Evolutionary conservation across 2,113 vertebrate genomes (phyloP).

Genomic region (Hyla sarda): DNA sequence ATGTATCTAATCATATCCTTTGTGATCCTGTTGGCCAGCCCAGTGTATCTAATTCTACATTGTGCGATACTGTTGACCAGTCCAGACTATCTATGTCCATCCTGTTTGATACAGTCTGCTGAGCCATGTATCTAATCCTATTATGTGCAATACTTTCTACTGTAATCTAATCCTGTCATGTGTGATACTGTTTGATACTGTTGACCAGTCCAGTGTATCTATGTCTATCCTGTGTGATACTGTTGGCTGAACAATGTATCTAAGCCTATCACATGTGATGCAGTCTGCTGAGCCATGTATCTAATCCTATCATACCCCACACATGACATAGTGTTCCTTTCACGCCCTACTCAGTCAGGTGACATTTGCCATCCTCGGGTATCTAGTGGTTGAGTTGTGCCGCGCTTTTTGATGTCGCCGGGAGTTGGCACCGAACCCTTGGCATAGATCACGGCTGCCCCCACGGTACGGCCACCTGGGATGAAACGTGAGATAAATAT

Average conservation of each 20-base stretch:
- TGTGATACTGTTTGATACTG: not conserved
- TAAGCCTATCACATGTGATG: not conserved
- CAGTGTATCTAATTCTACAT: not conserved
- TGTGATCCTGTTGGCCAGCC: not conserved
- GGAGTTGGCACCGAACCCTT: not conserved
- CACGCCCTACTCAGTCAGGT: too few relatives aligned
- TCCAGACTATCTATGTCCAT: not conserved
- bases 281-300: too few relatives aligned
- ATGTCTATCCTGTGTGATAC: not conserved
- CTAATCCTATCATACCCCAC: too few relatives aligned
- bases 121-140: not conserved
- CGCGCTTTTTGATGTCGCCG: not conserved
- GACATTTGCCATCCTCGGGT: not conserved
- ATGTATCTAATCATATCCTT: not conserved
- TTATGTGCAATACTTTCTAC: not conserved
- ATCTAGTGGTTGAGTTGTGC: not conserved
- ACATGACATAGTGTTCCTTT: too few relatives aligned
- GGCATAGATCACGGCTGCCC: not conserved
- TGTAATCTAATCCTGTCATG: not conserved
- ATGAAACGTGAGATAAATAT: not conserved
- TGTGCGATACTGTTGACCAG: too few relatives aligned
- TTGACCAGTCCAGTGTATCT: too few relatives aligned
- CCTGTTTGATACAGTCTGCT: not conserved
- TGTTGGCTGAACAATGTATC: not conserved
- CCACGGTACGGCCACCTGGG: not conserved